Base-by-base conservation (phyloP, 2,113 vertebrate genomes). In the Catharus bicknelli region DNA sequence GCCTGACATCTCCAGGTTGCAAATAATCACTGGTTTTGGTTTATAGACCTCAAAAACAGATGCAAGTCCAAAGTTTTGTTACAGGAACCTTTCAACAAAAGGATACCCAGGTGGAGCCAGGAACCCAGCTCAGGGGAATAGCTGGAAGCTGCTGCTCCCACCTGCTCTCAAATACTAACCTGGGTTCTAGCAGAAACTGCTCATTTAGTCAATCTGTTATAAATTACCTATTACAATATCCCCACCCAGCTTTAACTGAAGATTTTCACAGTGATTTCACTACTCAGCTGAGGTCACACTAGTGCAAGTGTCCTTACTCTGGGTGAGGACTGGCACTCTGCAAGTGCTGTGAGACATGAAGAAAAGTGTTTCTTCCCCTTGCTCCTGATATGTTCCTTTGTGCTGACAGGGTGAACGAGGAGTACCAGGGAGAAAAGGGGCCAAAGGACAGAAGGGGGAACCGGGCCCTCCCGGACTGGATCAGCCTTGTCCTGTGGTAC, bases 401-500 rank as follows among this genome's bases (percentile, higher is more conserved):
- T 82, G 19, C 89, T 48, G 55, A 77, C 96, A 99, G 99, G 99
- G 99, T 25, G 99, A 99, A 72, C 97, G 99, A 96, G 99, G 99
- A 57, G 73, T 98, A 10, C 98, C 98, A 0, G 99, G 99, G 43
- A 98, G 98, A 94, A 99, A 98, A 97, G 99, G 99, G 77, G 97
- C 98, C 69, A 99, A 99, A 97, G 99, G 99, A 70, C 98, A 98
- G 95, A 99, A 99, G 90, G 99, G 99, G 63, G 99, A 99, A 51
- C 99, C 99, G 14, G 99, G 99, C 53, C 99, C 99, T 8, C 99
- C 99, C 0, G 99, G 99, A 53, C 97, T 99, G 93, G 99, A 99
- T 91, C 99, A 99, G 96, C 99, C 99, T 3, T 99, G 99, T 97
- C 99, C 99, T 16, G 99, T 99, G 99, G 99, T 99, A 98, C 0